Evolutionary conservation across 2,888 invertebrate genomes (phyloP).

Genomic region (Diaperis boleti): DNA sequence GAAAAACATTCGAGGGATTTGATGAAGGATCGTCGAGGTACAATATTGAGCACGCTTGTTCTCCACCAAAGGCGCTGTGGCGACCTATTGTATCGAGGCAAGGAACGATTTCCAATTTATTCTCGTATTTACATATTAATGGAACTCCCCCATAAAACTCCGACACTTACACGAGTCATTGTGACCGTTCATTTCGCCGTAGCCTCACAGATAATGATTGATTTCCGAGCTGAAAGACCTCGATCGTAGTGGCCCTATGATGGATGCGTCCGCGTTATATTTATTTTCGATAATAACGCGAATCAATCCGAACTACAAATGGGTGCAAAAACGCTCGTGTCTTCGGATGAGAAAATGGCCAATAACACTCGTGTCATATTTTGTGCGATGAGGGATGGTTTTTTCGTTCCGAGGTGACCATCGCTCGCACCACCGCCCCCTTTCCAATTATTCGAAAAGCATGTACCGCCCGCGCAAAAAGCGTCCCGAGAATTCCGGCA

Average conservation of each 20-base stretch:
- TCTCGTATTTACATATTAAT: no score
- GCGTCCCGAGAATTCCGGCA: conserved; percentile 28
- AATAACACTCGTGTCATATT: conserved; percentile 35
- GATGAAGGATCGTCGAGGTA: no score
- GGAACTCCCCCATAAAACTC: neutral
- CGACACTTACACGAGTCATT: neutral
- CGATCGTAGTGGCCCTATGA: neutral
- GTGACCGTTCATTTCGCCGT: neutral
- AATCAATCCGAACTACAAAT: conserved; percentile 31
- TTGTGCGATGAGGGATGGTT: conserved; percentile 9
- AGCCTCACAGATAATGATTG: conserved; percentile 5
- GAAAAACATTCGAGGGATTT: no score
- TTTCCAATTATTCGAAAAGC: conserved; percentile 38
- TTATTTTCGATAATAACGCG: conserved; percentile 27
- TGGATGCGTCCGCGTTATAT: conserved; percentile 11
- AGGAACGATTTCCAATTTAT: no score
- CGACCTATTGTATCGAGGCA: no score
- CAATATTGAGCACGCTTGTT: no score
- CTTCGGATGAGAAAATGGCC: conserved; percentile 35
- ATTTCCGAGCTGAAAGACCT: conserved; percentile 2
- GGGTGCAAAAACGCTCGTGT: conserved; percentile 18
- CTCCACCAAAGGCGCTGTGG: no score
- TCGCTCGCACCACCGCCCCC: neutral
- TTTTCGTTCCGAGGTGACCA: no score
- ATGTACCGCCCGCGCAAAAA: conserved; percentile 27